Conservation (phyloP, 2,113 vertebrate genomes). For the Colaptes auratus region DNA sequence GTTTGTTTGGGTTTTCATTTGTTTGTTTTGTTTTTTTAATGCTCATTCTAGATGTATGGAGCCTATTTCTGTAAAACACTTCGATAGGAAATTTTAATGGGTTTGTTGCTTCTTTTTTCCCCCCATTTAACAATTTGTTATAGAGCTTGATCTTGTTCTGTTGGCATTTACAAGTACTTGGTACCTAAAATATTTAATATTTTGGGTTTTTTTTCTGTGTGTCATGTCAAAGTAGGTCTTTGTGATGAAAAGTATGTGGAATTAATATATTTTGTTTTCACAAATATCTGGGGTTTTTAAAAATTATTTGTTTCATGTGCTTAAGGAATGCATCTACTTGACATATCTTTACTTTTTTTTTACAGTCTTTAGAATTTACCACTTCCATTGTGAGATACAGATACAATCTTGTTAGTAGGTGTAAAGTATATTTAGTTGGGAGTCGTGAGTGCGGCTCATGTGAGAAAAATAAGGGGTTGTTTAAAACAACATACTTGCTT, state of each 20-base stretch:
- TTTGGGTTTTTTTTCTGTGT: fast-evolving
- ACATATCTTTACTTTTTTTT: background rate
- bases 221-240: background rate
- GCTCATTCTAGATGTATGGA: background rate
- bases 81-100: background rate
- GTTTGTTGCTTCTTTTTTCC: background rate
- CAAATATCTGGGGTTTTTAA: background rate
- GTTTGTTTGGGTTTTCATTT: background rate
- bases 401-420: background rate
- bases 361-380: background rate
- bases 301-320: background rate
- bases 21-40: background rate
- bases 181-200: background rate
- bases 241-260: background rate
- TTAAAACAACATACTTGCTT: background rate
- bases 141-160: background rate
- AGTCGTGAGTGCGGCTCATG: background rate
- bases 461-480: background rate
- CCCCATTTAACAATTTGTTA: background rate
- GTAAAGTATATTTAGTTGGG: background rate
- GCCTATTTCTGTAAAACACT: background rate
- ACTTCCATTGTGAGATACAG: background rate
- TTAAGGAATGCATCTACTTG: background rate
- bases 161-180: background rate
- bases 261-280: background rate